These are phyloP conservation scores for Rhipidura dahli DNA, from an alignment of 2,113 vertebrate genomes.

Conservation along the genomic window DNA sequence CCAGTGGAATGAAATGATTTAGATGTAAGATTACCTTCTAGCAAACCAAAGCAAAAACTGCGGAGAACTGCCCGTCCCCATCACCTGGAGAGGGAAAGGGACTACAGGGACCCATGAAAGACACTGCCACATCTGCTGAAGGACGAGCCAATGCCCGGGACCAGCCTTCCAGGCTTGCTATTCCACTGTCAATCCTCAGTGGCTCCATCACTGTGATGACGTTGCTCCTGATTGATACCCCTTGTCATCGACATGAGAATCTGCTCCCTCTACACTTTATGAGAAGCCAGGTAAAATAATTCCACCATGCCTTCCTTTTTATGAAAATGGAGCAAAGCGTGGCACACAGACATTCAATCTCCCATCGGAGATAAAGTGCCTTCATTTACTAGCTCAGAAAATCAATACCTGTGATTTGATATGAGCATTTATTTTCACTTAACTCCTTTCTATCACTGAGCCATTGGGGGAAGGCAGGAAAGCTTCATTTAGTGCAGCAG, in stretches of 20 bases:
- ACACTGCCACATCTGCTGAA: not conserved
- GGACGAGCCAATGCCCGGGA: not conserved
- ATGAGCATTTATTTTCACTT: constrained; percentile 73
- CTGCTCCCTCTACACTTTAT: constrained; percentile 44
- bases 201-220: not conserved
- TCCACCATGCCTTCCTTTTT: constrained; percentile 57
- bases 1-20: not conserved
- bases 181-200: not conserved
- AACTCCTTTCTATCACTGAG: constrained; percentile 66
- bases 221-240: constrained; percentile 20
- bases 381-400: constrained; percentile 71
- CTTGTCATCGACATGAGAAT: constrained; percentile 31
- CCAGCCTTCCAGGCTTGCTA: not conserved
- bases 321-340: constrained; percentile 68
- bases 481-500: constrained; percentile 55
- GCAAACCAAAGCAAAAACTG: constrained; percentile 11
- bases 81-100: not conserved
- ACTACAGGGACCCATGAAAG: not conserved
- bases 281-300: constrained; percentile 64
- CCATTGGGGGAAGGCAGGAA: constrained; percentile 47
- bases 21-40: not conserved
- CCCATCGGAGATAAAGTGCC: constrained; percentile 66
- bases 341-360: constrained; percentile 65
- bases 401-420: constrained; percentile 74
- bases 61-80: not conserved